A percentile compares a stretch with the other conserved stretches of the same genome.
These are phyloP conservation scores for Gisinianus flammeolus DNA, from an alignment of 2,888 invertebrate genomes.

Conservation along the genomic window DNA sequence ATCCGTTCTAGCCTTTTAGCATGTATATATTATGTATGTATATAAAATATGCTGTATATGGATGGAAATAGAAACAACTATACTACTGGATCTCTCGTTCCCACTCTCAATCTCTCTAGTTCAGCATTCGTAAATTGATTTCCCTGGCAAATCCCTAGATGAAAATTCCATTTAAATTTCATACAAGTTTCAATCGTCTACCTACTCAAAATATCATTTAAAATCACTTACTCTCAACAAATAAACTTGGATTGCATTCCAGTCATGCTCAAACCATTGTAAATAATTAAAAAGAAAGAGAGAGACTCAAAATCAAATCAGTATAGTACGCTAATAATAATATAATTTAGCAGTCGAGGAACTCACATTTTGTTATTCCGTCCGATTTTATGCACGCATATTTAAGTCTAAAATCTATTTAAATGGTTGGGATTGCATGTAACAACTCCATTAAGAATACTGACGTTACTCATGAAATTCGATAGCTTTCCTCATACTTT, in stretches of 20 bases:
- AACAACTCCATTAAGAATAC: no score
- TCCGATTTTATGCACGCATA: no score
- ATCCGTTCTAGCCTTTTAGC: neutral
- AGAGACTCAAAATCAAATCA: neutral
- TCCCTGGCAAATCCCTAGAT: no score
- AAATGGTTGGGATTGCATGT: no score
- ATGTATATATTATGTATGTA: neutral
- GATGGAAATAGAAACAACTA: neutral
- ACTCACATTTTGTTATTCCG: no score
- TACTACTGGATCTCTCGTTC: neutral
- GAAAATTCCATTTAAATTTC: neutral
- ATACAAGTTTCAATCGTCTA: neutral
- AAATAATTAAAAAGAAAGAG: conserved; percentile 8
- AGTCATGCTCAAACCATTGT: neutral
- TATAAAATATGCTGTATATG: no score
- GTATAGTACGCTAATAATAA: no score
- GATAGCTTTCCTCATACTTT: neutral
- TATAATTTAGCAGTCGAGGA: no score
- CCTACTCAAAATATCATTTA: neutral
- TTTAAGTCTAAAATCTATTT: no score
- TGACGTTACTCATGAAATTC: no score
- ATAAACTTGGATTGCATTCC: neutral
- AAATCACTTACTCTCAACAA: neutral
- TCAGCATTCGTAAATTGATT: neutral
- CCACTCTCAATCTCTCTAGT: neutral